Evolutionary conservation across 2,113 vertebrate genomes (phyloP).

Genomic region (Litocranius walleri): DNA sequence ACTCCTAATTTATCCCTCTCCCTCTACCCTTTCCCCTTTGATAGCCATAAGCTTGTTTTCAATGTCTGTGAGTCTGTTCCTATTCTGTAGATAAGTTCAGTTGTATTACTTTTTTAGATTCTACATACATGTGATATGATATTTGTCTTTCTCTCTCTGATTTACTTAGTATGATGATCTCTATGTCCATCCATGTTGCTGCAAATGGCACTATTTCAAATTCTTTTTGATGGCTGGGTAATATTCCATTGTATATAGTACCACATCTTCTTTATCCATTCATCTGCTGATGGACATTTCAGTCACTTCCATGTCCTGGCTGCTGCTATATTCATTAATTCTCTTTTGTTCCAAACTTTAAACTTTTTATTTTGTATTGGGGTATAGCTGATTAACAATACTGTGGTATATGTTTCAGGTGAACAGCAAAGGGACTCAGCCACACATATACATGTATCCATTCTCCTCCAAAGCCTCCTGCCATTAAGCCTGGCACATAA

Average conservation of each 20-base stretch:
- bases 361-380: not conserved
- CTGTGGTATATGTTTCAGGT: not conserved
- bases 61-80: not conserved
- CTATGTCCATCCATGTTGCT: not conserved
- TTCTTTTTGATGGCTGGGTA: not conserved
- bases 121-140: not conserved
- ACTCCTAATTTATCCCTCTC: not conserved
- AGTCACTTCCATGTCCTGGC: not conserved
- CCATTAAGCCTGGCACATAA: not conserved
- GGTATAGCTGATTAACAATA: not conserved
- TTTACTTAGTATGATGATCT: not conserved
- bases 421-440: not conserved
- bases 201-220: not conserved
- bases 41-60: not conserved
- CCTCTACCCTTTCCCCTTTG: not conserved
- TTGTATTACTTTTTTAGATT: not conserved
- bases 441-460: not conserved
- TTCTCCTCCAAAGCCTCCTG: not conserved
- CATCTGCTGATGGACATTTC: not conserved
- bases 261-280: not conserved
- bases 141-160: not conserved
- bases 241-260: not conserved
- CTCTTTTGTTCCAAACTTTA: not conserved
- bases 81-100: not conserved
- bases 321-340: not conserved